Percentiles rank a stretch among this genome's conserved stretches.
These are phyloP conservation scores for Stegodyphus mimosarum DNA, from an alignment of 1,140 invertebrate genomes.

Conservation along the genomic window DNA sequence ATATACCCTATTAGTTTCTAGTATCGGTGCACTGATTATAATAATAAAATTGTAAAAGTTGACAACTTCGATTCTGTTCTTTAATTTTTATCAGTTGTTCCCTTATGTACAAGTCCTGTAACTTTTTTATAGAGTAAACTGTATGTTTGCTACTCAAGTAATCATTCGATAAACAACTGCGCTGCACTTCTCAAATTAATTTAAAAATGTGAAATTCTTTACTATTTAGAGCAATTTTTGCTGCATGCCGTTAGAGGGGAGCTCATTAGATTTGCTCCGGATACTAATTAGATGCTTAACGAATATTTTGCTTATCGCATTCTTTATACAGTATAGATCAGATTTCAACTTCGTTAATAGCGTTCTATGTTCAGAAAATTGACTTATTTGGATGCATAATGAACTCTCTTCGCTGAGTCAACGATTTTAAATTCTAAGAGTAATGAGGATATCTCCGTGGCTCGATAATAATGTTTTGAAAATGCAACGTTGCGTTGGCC, in stretches of 20 bases:
- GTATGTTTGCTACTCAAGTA: no score
- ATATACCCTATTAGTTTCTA: no score
- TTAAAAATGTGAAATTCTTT: neutral
- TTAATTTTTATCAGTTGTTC: no score
- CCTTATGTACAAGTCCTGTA: no score
- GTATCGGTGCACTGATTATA: no score
- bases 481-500: no score
- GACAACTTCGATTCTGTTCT: no score
- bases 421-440: neutral
- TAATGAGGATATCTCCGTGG: neutral
- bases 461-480: neutral
- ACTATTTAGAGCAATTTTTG: neutral
- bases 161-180: neutral
- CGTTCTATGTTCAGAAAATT: neutral
- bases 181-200: neutral
- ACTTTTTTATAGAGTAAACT: no score
- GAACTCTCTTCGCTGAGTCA: neutral
- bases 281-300: neutral
- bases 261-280: neutral
- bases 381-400: neutral
- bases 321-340: neutral
- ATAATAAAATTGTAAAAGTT: no score
- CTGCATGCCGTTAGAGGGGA: neutral
- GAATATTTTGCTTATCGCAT: neutral
- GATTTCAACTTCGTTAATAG: constrained; percentile 1